Percentiles rank a stretch among this genome's conserved stretches.
These are phyloP conservation scores for Yponomeuta sedellus DNA, from an alignment of 2,888 invertebrate genomes.

Conservation along the genomic window DNA sequence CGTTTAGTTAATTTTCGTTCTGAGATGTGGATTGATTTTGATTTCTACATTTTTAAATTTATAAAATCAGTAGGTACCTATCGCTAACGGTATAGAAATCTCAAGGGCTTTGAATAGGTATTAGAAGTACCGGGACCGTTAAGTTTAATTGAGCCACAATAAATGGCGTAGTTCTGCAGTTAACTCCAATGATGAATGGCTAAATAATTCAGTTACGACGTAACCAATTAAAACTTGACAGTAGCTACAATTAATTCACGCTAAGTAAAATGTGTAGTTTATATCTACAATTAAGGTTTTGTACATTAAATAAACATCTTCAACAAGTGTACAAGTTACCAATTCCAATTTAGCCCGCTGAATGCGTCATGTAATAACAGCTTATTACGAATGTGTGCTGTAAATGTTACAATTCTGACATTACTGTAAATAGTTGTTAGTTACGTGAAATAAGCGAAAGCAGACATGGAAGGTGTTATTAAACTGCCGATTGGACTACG, in stretches of 20 bases:
- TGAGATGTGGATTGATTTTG: no score
- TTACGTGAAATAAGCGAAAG: background rate
- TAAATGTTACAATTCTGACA: background rate
- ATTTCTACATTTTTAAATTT: no score
- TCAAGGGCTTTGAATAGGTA: no score
- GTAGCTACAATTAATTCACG: slow-evolving; percentile 4
- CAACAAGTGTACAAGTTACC: background rate
- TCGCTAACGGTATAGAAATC: no score
- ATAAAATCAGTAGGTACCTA: no score
- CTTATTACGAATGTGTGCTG: background rate
- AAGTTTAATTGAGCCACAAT: background rate
- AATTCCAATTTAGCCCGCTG: background rate
- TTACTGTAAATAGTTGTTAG: background rate
- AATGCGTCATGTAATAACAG: background rate
- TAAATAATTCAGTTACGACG: slow-evolving; percentile 3
- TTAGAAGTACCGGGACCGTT: no score
- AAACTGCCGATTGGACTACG: background rate
- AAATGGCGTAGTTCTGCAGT: background rate
- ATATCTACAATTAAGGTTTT: background rate
- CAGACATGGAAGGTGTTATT: background rate
- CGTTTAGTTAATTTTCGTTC: no score
- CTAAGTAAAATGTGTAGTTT: background rate
- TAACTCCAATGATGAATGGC: slow-evolving; percentile 10
- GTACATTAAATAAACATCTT: background rate
- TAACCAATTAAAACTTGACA: slow-evolving; percentile 1